Conservation (phyloP, 1,140 invertebrate genomes). For the Cydia fagiglandana region DNA sequence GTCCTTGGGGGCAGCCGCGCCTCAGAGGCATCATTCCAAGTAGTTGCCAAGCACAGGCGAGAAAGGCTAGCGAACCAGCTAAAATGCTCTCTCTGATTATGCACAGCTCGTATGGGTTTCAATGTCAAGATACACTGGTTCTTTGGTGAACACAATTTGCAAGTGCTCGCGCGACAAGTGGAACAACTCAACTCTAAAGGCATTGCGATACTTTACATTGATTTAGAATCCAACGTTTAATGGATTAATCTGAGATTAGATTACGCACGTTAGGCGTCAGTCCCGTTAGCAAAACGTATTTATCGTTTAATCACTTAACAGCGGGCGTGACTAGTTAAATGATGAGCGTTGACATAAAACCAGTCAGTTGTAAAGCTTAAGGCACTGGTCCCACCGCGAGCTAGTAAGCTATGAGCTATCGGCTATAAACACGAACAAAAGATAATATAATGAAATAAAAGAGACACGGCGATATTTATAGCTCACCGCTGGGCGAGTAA, state of each 20-base stretch:
- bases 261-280: not conserved
- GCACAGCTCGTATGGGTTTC: too few relatives aligned
- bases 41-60: not conserved
- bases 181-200: not conserved
- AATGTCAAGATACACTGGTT: not conserved
- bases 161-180: not conserved
- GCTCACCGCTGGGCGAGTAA: too few relatives aligned
- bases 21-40: not conserved
- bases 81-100: too few relatives aligned
- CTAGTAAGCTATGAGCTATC: too few relatives aligned
- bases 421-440: too few relatives aligned
- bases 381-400: too few relatives aligned
- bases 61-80: not conserved
- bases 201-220: constrained; percentile 5
- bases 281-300: constrained; percentile 3
- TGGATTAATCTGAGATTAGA: constrained; percentile 1
- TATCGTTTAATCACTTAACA: constrained; percentile 17
- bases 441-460: too few relatives aligned
- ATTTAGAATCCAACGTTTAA: not conserved
- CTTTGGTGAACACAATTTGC: not conserved
- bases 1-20: constrained; percentile 11
- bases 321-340: not conserved
- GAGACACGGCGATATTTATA: too few relatives aligned
- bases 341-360: not conserved
- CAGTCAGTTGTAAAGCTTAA: not conserved